These are phyloP conservation scores for Acrobasis consociella DNA, from an alignment of 2,888 invertebrate genomes.

Conservation along the genomic window DNA sequence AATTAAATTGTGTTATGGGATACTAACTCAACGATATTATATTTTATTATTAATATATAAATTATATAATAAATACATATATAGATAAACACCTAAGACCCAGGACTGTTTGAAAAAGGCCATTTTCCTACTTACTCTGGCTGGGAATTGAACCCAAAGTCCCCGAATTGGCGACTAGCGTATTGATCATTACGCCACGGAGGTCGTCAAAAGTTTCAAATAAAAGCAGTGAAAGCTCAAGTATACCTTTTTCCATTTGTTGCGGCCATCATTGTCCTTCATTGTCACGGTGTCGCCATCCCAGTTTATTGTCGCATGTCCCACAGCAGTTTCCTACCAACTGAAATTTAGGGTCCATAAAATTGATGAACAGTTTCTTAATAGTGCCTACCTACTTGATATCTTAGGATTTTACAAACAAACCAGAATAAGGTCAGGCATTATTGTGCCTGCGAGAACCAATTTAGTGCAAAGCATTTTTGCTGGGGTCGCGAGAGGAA, in stretches of 20 bases:
- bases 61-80: too few species aligned
- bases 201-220: too few species aligned
- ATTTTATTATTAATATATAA: too few species aligned
- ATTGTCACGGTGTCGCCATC: slow-evolving; percentile 70
- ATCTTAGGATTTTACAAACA: slow-evolving; percentile 46
- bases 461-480: slow-evolving; percentile 61
- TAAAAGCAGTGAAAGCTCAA: background rate
- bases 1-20: too few species aligned
- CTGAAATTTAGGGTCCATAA: slow-evolving; percentile 76
- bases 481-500: slow-evolving; percentile 54
- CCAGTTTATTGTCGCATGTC: slow-evolving; percentile 73
- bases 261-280: slow-evolving; percentile 54
- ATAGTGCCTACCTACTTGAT: slow-evolving; percentile 53
- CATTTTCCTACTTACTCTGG: too few species aligned
- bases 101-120: too few species aligned
- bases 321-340: slow-evolving; percentile 67
- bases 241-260: slow-evolving; percentile 51
- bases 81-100: too few species aligned
- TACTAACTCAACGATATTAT: too few species aligned
- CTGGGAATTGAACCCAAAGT: too few species aligned
- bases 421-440: slow-evolving; percentile 37
- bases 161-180: too few species aligned
- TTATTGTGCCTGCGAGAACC: slow-evolving; percentile 46
- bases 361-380: slow-evolving; percentile 77
- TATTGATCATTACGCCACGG: too few species aligned